phyloP scores from a whole-genome alignment of 2,888 invertebrate species.

The Ormyrus rosae region DNA sequence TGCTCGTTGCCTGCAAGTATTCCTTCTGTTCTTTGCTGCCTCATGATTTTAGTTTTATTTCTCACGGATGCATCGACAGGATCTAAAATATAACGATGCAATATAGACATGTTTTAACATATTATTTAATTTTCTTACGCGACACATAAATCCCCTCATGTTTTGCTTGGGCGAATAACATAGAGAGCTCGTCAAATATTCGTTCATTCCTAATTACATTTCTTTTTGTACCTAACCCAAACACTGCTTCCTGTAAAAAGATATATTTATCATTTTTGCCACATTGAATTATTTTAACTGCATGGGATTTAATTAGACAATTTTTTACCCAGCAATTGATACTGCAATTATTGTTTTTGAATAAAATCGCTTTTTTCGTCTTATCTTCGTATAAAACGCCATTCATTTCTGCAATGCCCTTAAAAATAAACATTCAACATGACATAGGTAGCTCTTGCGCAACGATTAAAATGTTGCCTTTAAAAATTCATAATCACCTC shows the following conservation, averaged over 20 bases:
- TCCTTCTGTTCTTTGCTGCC: background rate
- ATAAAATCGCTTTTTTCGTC: conserved; percentile 16
- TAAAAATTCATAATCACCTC: background rate
- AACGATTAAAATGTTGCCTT: background rate
- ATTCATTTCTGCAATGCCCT: conserved; percentile 12
- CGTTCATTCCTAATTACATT: background rate
- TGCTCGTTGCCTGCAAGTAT: background rate
- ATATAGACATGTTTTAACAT: background rate
- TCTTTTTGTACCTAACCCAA: conserved; percentile 27
- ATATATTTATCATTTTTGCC: background rate
- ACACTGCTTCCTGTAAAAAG: conserved; percentile 28
- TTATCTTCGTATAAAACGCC: conserved; percentile 20
- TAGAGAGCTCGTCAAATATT: too few species aligned
- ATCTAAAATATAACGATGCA: background rate
- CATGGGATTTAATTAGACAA: background rate
- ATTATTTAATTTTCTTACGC: background rate
- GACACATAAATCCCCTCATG: conserved; percentile 8
- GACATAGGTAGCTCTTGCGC: too few species aligned
- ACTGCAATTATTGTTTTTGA: conserved; percentile 22
- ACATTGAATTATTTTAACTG: background rate
- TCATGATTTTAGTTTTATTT: background rate
- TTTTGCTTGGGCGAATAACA: background rate
- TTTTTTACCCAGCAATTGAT: conserved; percentile 22
- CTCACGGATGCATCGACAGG: background rate
- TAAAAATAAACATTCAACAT: background rate